These are phyloP conservation scores for Apamea epomidion DNA, from an alignment of 2,888 invertebrate genomes.

Conservation along the genomic window DNA sequence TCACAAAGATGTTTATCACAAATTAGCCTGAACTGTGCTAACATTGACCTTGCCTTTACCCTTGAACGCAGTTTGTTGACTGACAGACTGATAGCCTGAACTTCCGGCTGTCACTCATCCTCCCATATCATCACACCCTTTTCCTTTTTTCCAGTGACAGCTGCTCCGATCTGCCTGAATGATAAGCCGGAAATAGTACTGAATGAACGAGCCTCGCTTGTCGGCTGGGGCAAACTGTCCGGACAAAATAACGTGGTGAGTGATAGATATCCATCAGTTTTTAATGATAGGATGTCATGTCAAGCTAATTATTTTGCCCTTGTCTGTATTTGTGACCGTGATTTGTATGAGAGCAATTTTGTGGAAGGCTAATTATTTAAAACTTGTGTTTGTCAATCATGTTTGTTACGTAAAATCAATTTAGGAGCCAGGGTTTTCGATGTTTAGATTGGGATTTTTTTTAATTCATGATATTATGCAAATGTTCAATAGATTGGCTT, in stretches of 20 bases:
- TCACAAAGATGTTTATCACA: not conserved
- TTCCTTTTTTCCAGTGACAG: conserved; percentile 91
- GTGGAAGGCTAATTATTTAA: conserved; percentile 18
- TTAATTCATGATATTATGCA: not conserved
- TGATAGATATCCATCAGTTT: conserved; percentile 50
- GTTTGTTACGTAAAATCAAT: not conserved
- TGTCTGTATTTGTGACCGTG: conserved; percentile 55
- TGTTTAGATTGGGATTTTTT: not conserved
- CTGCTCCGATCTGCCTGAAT: conserved; percentile 94
- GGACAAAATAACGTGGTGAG: conserved; percentile 87
- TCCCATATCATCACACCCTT: conserved; percentile 49
- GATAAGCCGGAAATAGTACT: conserved; percentile 93
- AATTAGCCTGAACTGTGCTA: conserved; percentile 12
- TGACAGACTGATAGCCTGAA: conserved; percentile 47
- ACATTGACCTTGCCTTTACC: conserved; percentile 61
- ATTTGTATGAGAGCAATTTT: conserved; percentile 28
- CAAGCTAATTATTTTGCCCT: conserved; percentile 64
- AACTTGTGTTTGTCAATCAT: not conserved
- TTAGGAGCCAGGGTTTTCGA: not conserved
- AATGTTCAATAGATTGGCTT: not conserved
- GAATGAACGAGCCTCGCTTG: conserved; percentile 90
- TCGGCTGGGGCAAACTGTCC: conserved; percentile 94
- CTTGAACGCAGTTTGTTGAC: conserved; percentile 58
- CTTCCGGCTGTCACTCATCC: conserved; percentile 60
- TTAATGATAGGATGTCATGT: conserved; percentile 52